phyloP scores from a whole-genome alignment of 2,888 invertebrate genomes.

The Zele albiditarsus region DNA sequence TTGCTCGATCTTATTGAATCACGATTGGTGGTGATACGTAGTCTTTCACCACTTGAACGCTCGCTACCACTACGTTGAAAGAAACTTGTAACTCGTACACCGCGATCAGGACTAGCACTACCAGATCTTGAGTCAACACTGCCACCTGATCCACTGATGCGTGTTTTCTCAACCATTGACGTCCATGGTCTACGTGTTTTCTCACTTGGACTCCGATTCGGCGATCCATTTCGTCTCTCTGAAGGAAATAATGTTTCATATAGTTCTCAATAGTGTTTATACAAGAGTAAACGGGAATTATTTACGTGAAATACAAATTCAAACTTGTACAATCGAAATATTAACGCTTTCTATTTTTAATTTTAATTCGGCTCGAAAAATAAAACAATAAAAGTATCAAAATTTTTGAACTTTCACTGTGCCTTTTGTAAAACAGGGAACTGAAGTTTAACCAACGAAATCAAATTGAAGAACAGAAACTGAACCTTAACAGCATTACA shows the following conservation, averaged over 20 bases:
- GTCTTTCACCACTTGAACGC: conserved; percentile 64
- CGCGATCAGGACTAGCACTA: conserved; percentile 68
- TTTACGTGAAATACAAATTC: no score
- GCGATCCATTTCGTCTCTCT: conserved; percentile 68
- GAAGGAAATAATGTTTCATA: conserved; percentile 23
- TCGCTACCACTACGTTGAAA: conserved; percentile 66
- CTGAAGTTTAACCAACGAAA: no score
- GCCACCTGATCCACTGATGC: conserved; percentile 67
- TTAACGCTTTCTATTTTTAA: no score
- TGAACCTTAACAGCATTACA: no score
- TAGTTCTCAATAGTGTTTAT: background rate
- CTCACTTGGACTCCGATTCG: conserved; percentile 72
- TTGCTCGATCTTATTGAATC: conserved; percentile 61
- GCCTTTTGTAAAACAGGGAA: no score
- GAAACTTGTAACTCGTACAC: conserved; percentile 55
- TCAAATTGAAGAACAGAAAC: no score
- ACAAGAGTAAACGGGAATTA: background rate
- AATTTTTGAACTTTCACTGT: no score
- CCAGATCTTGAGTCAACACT: conserved; percentile 69
- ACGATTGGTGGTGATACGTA: conserved; percentile 65
- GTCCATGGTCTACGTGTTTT: conserved; percentile 73
- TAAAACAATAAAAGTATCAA: no score
- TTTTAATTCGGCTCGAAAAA: no score
- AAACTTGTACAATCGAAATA: no score
- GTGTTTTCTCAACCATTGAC: conserved; percentile 66